Conservation (phyloP, 2,797 vertebrate species). For the Acrossocheilus wenchowensis region DNA sequence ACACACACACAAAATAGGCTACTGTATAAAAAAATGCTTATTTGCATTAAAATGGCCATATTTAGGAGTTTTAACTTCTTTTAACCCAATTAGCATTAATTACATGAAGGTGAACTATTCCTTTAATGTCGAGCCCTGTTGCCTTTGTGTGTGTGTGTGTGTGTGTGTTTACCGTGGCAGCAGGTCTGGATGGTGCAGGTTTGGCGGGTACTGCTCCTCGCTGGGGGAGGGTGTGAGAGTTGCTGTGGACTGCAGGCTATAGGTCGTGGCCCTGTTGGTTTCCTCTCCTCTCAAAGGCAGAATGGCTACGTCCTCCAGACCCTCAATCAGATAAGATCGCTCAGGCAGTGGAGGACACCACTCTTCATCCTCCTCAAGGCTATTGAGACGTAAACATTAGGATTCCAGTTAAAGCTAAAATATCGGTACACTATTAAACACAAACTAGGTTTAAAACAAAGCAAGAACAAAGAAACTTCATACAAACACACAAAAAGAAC, state of each 20-base stretch:
- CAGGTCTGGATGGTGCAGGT: constrained; percentile 81
- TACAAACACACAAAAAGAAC: constrained; percentile 40
- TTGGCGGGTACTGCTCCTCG: constrained; percentile 70
- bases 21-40: too few species aligned
- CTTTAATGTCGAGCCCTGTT: neutral
- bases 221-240: constrained; percentile 78
- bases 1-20: too few species aligned
- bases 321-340: constrained; percentile 82
- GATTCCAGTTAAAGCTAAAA: neutral
- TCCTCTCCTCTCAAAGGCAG: constrained; percentile 71
- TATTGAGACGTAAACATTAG: constrained; percentile 59
- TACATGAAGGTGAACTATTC: neutral
- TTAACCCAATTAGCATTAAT: neutral
- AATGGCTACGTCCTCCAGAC: constrained; percentile 74
- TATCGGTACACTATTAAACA: neutral
- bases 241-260: constrained; percentile 78
- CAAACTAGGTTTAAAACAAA: neutral
- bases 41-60: neutral
- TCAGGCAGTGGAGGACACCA: constrained; percentile 89
- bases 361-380: constrained; percentile 81
- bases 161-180: constrained; percentile 78
- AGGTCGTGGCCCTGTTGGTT: constrained; percentile 76
- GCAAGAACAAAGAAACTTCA: neutral
- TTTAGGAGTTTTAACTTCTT: neutral
- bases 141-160: neutral